phyloP scores from a whole-genome alignment of 2,888 invertebrate genomes.

The Drosophila quinaria region DNA sequence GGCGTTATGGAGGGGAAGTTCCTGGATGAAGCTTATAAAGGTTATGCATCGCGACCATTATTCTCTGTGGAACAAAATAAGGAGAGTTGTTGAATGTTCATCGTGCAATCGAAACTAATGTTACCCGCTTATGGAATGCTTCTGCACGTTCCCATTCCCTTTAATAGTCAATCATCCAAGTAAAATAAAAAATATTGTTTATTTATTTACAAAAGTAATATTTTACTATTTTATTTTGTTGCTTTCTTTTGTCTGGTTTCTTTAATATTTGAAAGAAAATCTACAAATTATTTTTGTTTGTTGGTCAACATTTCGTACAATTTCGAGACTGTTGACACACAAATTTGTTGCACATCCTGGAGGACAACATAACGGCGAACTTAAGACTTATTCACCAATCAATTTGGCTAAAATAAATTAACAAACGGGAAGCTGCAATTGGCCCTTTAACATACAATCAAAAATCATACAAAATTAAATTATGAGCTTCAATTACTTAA shows the following conservation, averaged over 20 bases:
- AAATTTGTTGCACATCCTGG: constrained; percentile 51
- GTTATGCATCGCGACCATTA: no score
- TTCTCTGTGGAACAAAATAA: no score
- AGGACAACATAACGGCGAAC: constrained; percentile 65
- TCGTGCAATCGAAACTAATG: no score
- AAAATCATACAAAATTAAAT: constrained; percentile 27
- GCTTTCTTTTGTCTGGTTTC: constrained; percentile 55
- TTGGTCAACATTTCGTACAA: constrained; percentile 43
- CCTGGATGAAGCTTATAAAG: no score
- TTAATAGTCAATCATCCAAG: not conserved
- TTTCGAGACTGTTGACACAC: constrained; percentile 34
- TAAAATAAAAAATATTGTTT: constrained; percentile 37
- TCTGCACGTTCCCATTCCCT: not conserved
- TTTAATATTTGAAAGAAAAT: constrained; percentile 74
- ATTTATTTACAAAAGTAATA: constrained; percentile 81
- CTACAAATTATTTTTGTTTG: constrained; percentile 61
- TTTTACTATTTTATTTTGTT: constrained; percentile 81
- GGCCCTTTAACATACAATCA: constrained; percentile 7
- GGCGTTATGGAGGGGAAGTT: no score
- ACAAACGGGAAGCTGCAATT: constrained; percentile 40
- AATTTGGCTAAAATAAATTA: constrained; percentile 44
- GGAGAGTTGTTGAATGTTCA: no score
- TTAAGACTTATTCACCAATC: constrained; percentile 48
- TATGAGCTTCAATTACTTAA: constrained; percentile 42
- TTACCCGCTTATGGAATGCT: no score